Evolutionary conservation across 2,888 invertebrate genomes (phyloP).

Genomic region (Scaptomyza tumidula): DNA sequence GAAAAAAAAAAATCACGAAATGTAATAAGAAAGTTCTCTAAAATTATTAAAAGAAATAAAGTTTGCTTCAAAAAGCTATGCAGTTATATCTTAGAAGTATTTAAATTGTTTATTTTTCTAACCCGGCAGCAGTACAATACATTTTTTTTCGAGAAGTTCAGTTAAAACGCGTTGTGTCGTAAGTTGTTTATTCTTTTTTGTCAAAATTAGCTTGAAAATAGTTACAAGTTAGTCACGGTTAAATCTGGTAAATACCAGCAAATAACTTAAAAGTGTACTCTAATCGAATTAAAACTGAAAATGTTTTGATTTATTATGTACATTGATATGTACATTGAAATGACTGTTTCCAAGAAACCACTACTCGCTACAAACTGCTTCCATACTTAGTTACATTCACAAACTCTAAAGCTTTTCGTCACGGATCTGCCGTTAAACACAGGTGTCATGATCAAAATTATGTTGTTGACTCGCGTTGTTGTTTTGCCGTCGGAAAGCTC

Average conservation of each 20-base stretch:
- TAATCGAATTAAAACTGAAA: background rate
- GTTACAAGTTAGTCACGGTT: background rate
- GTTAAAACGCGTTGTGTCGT: background rate
- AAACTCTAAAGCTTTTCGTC: background rate
- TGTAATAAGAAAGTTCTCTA: background rate
- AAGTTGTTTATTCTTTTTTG: background rate
- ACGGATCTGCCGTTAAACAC: constrained; percentile 1
- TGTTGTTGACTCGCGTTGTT: constrained; percentile 8
- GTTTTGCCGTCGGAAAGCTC: constrained; percentile 43
- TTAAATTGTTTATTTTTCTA: background rate
- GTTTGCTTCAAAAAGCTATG: background rate
- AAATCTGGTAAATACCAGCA: background rate
- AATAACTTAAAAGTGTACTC: background rate
- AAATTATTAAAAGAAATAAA: no score
- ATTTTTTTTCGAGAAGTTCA: no score
- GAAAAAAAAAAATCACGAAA: background rate
- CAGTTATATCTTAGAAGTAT: background rate
- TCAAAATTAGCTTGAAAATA: background rate
- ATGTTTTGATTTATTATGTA: background rate
- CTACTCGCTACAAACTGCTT: background rate
- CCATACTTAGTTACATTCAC: background rate
- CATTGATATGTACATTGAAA: background rate
- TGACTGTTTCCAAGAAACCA: background rate
- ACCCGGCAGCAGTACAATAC: no score
- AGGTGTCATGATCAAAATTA: constrained; percentile 9